These are phyloP conservation scores for Natrix natrix DNA, from an alignment of 2,797 vertebrate genomes.

Conservation along the genomic window DNA sequence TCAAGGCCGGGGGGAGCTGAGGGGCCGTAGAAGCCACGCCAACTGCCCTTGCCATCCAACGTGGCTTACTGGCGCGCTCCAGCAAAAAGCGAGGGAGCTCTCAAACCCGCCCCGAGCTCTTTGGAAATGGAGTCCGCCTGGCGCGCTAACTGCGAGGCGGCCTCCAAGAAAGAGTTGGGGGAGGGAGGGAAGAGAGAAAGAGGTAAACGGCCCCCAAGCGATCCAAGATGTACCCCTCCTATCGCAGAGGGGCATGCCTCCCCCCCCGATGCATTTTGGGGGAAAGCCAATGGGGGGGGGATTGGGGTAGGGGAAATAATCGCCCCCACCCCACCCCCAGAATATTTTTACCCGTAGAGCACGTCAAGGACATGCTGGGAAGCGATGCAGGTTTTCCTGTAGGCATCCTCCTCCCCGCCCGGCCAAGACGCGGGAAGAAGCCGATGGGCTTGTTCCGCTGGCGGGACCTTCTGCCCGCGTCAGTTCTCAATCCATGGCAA, in stretches of 20 bases:
- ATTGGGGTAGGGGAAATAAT: too few relatives aligned
- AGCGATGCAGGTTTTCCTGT: background rate
- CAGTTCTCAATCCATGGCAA: background rate
- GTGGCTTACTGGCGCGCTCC: background rate
- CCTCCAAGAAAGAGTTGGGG: background rate
- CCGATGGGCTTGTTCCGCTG: background rate
- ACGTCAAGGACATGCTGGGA: background rate
- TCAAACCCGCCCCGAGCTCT: background rate
- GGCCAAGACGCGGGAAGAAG: background rate
- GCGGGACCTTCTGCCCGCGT: background rate
- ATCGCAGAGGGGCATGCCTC: background rate
- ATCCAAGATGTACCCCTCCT: too few relatives aligned
- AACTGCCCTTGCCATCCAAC: background rate
- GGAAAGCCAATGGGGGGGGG: accelerated
- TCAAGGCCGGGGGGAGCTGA: background rate
- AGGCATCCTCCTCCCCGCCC: too few relatives aligned
- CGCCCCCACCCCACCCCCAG: too few relatives aligned
- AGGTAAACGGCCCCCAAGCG: too few relatives aligned
- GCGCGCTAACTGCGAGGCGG: background rate
- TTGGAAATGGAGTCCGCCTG: background rate
- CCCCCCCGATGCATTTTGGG: too few relatives aligned
- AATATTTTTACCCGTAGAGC: background rate
- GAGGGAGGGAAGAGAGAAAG: too few relatives aligned
- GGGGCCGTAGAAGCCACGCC: background rate
- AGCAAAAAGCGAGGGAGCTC: background rate